Evolutionary conservation across 2,888 invertebrate species (phyloP), one percentile per base, ranked within the genome.

Genomic region (Volucella bombylans): DNA sequence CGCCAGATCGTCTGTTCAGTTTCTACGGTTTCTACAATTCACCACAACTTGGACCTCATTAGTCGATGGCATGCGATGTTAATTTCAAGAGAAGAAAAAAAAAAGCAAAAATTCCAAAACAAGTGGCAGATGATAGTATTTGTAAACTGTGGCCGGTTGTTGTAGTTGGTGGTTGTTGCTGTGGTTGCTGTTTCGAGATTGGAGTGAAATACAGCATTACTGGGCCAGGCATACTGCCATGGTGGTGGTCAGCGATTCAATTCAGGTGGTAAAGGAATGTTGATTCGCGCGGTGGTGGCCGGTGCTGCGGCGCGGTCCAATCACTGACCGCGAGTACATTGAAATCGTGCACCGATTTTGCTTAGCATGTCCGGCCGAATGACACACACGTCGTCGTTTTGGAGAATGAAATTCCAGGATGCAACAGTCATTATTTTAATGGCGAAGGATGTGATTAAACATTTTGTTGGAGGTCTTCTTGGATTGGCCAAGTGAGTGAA

Each of bases 361-460:
- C 71, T 85, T 81, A 81, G 76, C 85, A 76, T 76, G 81, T 81
- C 80, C 59, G 71, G 76, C 67, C 76, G 85, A 85, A 85, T 85
- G 85, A 85, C 85, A 85, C 85, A 85, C 85, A 85, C 85, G 85
- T 85, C 81, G 85, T 72, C 72, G 76, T 72, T 81, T 81, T 81
- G 76, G 81, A 54, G 72, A 85, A 77, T 72, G 72, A 81, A 72
- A 81, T 85, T 81, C 77, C 81, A 85, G 81, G 85, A 81, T 68
- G 67, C 85, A 71, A 57, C 76, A 72, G 72, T 85, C 85, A 85
- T 85, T 85, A 81, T 85, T 81, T 85, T 85, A 85, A 85, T 85
- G 72, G 81, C 55, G 49, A 85, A 68, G 85, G 85, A 85, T 85
- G 85, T 77, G 85, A 85, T 76, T 85, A 85, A 81, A 85, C 81